Evolutionary conservation across 64 coral and sea anemone genomes (phyloP).

Genomic region (Actinia tenebrosa): DNA sequence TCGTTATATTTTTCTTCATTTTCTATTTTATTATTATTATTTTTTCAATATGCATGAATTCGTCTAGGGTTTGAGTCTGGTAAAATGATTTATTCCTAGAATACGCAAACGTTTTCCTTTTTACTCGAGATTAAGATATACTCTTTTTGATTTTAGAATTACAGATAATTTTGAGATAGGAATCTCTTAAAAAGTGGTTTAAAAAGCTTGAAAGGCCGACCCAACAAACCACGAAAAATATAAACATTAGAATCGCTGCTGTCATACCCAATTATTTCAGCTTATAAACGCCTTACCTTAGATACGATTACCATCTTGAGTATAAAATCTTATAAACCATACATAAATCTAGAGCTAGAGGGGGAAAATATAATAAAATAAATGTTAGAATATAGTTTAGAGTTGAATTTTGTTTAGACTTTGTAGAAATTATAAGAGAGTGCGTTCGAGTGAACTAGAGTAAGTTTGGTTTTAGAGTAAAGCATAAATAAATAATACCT

Average conservation of each 20-base stretch:
- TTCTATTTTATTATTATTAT: background rate
- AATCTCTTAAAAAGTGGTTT: background rate
- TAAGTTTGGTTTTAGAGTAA: background rate
- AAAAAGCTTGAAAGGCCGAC: background rate
- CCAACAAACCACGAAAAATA: background rate
- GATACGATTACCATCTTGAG: conserved; percentile 54
- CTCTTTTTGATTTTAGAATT: background rate
- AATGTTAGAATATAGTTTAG: background rate
- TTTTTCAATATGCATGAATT: background rate
- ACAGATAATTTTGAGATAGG: background rate
- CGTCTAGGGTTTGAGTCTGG: background rate
- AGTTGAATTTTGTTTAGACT: background rate
- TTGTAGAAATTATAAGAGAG: background rate
- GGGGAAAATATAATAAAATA: background rate
- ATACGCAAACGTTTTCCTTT: too few species aligned
- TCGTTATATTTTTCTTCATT: background rate
- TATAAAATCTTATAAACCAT: background rate
- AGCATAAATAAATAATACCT: background rate
- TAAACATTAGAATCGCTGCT: background rate
- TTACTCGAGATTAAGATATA: background rate
- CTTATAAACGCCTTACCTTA: conserved; percentile 33
- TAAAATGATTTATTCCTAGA: too few species aligned
- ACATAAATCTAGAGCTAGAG: background rate
- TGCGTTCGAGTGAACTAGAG: background rate
- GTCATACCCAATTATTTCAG: background rate